These are phyloP conservation scores for Gymnobelideus leadbeateri DNA, from an alignment of 2,113 vertebrate genomes.

Conservation along the genomic window DNA sequence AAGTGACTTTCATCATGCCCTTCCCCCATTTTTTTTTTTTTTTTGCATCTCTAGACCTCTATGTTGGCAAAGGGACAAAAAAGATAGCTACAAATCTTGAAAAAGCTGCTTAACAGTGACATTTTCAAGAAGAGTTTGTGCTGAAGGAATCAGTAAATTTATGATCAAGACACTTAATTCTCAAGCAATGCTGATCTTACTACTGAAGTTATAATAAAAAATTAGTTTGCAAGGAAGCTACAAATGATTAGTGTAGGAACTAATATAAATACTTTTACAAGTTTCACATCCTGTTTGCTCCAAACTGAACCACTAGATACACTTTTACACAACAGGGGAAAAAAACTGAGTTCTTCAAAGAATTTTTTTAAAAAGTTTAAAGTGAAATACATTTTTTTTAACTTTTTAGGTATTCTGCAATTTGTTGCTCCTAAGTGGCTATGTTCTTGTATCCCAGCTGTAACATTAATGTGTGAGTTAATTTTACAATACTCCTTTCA, in stretches of 20 bases:
- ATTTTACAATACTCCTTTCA: background rate
- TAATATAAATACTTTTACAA: background rate
- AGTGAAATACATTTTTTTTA: background rate
- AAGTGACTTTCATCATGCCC: slow-evolving; percentile 65
- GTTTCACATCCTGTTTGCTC: background rate
- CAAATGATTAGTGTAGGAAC: background rate
- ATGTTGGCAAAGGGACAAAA: slow-evolving; percentile 74
- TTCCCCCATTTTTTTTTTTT: slow-evolving; percentile 12
- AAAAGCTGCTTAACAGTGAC: slow-evolving; percentile 59
- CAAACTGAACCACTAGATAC: background rate
- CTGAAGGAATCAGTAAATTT: slow-evolving; percentile 65
- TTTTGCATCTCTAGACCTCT: slow-evolving; percentile 28
- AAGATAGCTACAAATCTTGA: slow-evolving; percentile 74
- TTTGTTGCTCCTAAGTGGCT: background rate
- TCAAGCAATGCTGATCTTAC: background rate
- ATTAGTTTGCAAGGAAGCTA: slow-evolving; percentile 43
- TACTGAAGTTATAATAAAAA: slow-evolving; percentile 33
- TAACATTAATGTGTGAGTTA: background rate
- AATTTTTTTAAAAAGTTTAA: background rate
- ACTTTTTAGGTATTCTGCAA: background rate
- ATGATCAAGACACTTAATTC: slow-evolving; percentile 55
- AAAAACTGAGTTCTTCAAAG: background rate
- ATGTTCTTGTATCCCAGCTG: background rate
- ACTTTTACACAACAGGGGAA: background rate
- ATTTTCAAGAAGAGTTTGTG: slow-evolving; percentile 58